These are phyloP conservation scores for Muschampia plurimacula DNA, from an alignment of 2,888 invertebrate genomes.

Conservation along the genomic window DNA sequence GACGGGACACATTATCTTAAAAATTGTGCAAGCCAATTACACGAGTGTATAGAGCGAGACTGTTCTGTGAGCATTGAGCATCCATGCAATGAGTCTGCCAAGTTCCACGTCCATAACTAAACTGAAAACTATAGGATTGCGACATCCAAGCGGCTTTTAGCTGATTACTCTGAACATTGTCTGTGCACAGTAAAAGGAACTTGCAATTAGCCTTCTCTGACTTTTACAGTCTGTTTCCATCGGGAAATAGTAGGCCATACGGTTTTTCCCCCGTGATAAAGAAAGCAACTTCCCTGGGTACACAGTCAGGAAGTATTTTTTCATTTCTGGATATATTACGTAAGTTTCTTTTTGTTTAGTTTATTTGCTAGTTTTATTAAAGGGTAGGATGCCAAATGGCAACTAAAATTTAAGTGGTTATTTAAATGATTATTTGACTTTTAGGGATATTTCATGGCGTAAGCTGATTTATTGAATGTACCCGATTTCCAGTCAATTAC, in stretches of 20 bases:
- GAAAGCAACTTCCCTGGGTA: neutral
- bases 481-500: no score
- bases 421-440: no score
- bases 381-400: neutral
- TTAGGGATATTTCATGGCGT: no score
- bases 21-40: neutral
- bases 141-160: constrained; percentile 2
- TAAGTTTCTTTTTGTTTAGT: neutral
- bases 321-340: neutral
- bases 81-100: neutral
- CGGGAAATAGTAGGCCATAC: neutral
- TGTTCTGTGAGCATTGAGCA: neutral
- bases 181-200: neutral
- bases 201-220: constrained; percentile 3
- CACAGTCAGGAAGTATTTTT: neutral
- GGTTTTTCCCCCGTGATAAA: neutral
- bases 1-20: neutral
- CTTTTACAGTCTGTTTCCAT: constrained; percentile 3
- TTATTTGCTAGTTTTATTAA: no score
- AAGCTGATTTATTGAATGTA: no score
- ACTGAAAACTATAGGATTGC: neutral
- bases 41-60: neutral
- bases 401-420: neutral
- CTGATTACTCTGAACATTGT: constrained; percentile 3
- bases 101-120: neutral